Percentiles rank a stretch among this genome's conserved stretches.
These are phyloP conservation scores for Tachysurus vachellii DNA, from an alignment of 2,113 vertebrate species.

Conservation along the genomic window DNA sequence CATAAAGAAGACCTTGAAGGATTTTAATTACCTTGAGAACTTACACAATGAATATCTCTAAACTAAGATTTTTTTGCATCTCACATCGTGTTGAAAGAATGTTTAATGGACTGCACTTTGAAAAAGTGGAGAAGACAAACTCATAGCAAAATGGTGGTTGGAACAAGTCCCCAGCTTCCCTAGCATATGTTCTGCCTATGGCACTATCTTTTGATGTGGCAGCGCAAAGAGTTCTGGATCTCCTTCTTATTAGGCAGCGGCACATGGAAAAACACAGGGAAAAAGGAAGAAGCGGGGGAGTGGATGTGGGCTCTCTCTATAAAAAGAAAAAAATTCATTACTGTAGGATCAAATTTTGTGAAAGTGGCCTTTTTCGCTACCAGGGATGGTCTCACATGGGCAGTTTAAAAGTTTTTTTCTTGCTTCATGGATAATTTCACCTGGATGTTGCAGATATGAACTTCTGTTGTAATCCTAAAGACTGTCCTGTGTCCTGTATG, in stretches of 20 bases:
- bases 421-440: not conserved
- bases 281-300: too few relatives aligned
- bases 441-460: not conserved
- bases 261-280: not conserved
- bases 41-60: not conserved
- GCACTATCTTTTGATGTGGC: constrained; percentile 10
- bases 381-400: not conserved
- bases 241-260: not conserved
- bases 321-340: not conserved
- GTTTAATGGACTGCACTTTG: not conserved
- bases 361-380: not conserved
- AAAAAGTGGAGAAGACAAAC: not conserved
- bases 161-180: not conserved
- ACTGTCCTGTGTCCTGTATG: not conserved
- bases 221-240: not conserved
- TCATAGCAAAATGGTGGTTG: not conserved
- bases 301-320: not conserved
- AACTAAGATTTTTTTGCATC: not conserved
- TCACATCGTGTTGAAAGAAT: not conserved
- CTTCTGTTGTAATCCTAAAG: not conserved
- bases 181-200: constrained; percentile 2
- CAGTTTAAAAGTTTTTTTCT: not conserved
- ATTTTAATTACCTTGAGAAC: not conserved
- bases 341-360: not conserved
- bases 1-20: not conserved